Percentiles rank a stretch among this genome's conserved stretches.
These are phyloP conservation scores for Luscinia megarhynchos DNA, from an alignment of 2,797 vertebrate genomes.

Conservation along the genomic window DNA sequence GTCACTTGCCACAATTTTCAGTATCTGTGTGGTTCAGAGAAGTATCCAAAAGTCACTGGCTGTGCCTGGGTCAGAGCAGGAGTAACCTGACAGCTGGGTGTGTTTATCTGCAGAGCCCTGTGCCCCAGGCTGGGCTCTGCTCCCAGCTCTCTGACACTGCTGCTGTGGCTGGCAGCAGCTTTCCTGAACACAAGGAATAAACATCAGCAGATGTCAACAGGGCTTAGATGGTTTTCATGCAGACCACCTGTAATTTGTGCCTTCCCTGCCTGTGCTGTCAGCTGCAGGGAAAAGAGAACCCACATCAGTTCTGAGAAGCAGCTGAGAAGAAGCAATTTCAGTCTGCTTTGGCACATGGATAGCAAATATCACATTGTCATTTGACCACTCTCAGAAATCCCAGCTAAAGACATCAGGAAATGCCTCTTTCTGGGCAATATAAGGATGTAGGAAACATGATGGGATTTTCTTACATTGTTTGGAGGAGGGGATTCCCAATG, in stretches of 20 bases:
- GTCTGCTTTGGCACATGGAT: neutral
- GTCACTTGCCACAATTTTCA: neutral
- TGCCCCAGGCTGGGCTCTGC: neutral
- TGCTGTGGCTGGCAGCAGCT: neutral
- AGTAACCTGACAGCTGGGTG: neutral
- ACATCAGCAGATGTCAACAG: neutral
- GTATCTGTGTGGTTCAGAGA: neutral
- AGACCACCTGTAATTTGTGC: neutral
- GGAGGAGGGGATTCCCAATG: slow-evolving; percentile 91
- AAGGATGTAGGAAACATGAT: neutral
- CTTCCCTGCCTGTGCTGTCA: neutral
- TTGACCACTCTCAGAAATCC: neutral
- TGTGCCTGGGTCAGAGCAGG: neutral
- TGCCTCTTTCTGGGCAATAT: neutral
- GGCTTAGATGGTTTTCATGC: neutral
- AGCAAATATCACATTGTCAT: neutral
- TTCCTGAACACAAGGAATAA: neutral
- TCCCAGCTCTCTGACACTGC: neutral
- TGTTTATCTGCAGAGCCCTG: neutral
- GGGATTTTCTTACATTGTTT: slow-evolving; percentile 89
- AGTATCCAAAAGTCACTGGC: neutral
- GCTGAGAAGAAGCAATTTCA: neutral
- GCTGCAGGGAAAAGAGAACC: neutral
- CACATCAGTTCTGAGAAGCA: neutral
- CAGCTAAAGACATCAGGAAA: neutral